Percentiles rank a stretch among this genome's conserved stretches.
These are phyloP conservation scores for Drosophila antonietae DNA, from an alignment of 2,888 invertebrate genomes.

Conservation along the genomic window DNA sequence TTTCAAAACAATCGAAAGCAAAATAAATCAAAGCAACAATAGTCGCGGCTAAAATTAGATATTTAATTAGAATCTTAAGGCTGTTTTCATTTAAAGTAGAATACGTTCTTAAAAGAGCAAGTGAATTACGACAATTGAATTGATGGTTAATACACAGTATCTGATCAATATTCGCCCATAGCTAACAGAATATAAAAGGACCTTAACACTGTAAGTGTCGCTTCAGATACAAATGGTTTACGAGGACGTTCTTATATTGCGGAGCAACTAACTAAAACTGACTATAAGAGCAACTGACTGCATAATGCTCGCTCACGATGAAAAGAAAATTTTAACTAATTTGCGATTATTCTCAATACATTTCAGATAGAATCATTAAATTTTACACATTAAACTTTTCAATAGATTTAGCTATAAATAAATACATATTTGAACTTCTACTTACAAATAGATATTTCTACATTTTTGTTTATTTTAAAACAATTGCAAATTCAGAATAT, in stretches of 20 bases:
- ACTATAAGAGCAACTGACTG: not conserved
- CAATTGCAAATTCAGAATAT: no score
- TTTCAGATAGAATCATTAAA: not conserved
- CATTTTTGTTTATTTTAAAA: no score
- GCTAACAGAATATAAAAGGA: constrained; percentile 9
- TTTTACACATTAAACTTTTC: not conserved
- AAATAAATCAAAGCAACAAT: constrained; percentile 37
- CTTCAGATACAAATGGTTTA: constrained; percentile 52
- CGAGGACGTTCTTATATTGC: constrained; percentile 18
- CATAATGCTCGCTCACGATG: not conserved
- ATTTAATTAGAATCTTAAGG: constrained; percentile 10
- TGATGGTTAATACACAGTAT: not conserved
- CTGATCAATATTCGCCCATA: not conserved
- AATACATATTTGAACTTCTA: not conserved
- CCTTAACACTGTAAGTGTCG: constrained; percentile 16
- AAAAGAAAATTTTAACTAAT: not conserved
- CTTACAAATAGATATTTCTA: no score
- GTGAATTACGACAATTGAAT: not conserved
- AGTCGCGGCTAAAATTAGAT: constrained; percentile 49
- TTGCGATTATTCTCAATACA: no score
- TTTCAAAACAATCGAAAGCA: constrained; percentile 25
- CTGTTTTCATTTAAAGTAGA: not conserved
- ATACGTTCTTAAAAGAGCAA: not conserved
- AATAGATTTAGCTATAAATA: no score
- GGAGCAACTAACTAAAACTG: constrained; percentile 42